Evolutionary conservation across 2,113 vertebrate species (phyloP), one percentile per base, ranked within the genome.

Genomic region (Tragelaphus buxtoni): DNA sequence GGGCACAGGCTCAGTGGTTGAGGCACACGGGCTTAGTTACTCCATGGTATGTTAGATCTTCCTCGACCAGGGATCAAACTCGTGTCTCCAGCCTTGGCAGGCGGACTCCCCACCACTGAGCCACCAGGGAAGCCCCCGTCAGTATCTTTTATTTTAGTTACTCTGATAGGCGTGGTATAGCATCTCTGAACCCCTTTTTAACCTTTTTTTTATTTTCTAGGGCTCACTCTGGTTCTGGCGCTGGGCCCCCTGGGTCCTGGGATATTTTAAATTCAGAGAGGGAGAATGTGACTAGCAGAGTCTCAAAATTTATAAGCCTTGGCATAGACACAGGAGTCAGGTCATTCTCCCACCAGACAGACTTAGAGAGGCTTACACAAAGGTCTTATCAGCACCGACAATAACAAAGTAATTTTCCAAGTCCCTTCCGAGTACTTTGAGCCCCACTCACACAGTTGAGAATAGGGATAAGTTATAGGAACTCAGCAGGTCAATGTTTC

Each of bases 221-320:
- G 20, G 47, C 42, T 92, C 32, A 30, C 16, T 76, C n/a, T 79
- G 32, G 39, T 83, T 22, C 65, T 77, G 9, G 28, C 1, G 13
- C 20, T 30, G 39, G 42, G 49, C 5, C 42, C 4, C 47, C 17
- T 60, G 26, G 7, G 42, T 42, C 51, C 58, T 56, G 18, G 53
- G 13, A n/a, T 81, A 61, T 45, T 45, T 30, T 24, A 42, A 82
- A 91, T 77, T 63, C 63, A 77, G 42, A 92, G 58, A 92, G 58
- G 39, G 65, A 91, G 3, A 47, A 28, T 30, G 20, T 58, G 45
- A 30, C 60, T 22, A 39, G 24, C 17, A 42, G 35, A 83, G 17
- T 84, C 24, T 65, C 12, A 28, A 58, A 55, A 35, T 72, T 9
- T 45, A 2, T 30, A 17, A 81, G 69, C 24, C 8, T 12, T 32